Percentiles rank a stretch among this genome's conserved stretches.
Conservation (phyloP, 2,797 vertebrate species). For the Nothura maculosa region DNA sequence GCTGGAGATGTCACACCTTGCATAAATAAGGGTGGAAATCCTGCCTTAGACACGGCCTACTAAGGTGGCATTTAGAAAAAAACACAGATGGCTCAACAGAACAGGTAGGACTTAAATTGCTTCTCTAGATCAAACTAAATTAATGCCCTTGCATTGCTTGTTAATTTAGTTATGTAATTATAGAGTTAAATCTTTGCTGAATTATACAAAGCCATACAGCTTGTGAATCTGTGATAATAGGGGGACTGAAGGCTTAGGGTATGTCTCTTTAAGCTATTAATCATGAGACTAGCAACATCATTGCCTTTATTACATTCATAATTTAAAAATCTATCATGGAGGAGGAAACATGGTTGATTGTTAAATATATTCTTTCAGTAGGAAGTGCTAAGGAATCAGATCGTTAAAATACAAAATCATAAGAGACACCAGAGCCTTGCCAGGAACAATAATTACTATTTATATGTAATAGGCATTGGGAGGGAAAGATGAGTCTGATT, state of each 20-base stretch:
- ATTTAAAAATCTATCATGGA: constrained; percentile 68
- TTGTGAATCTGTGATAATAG: constrained; percentile 64
- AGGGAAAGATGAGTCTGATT: constrained; percentile 60
- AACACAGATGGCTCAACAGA: constrained; percentile 46
- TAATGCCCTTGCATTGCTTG: neutral
- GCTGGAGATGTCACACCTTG: constrained; percentile 6
- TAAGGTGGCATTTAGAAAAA: constrained; percentile 51
- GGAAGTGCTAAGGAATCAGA: constrained; percentile 68
- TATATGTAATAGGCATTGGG: constrained; percentile 68
- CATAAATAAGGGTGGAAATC: constrained; percentile 32
- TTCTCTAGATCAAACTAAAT: constrained; percentile 34
- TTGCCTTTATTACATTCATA: constrained; percentile 75
- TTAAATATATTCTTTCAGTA: constrained; percentile 71
- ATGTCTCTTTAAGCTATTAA: constrained; percentile 67
- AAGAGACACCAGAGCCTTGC: constrained; percentile 65
- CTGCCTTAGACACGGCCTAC: neutral
- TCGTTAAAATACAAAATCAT: constrained; percentile 69
- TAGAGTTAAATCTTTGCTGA: constrained; percentile 61
- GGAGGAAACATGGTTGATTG: constrained; percentile 66
- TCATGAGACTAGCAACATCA: constrained; percentile 67
- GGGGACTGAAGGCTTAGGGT: constrained; percentile 47
- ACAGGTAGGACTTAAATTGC: constrained; percentile 16
- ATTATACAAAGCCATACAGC: constrained; percentile 34
- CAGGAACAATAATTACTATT: constrained; percentile 77
- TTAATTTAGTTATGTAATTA: constrained; percentile 16